Conservation (phyloP, 1,140 invertebrate species). For the Octopus sinensis region DNA sequence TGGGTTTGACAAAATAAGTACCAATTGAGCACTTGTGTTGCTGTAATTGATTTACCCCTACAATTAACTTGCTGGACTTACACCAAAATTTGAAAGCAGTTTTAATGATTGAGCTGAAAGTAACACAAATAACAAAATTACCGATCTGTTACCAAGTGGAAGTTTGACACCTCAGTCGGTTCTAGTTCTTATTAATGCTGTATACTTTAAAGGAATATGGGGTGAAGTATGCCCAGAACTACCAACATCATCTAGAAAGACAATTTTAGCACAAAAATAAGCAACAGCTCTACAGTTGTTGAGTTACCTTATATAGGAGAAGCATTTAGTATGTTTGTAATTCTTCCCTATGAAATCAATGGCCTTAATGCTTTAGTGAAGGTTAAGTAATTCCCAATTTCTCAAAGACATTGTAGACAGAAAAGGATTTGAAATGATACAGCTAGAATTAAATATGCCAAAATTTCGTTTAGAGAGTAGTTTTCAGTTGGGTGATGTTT, state of each 20-base stretch:
- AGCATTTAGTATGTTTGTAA: too few relatives aligned
- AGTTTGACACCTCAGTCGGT: conserved; percentile 60
- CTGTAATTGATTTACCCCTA: too few relatives aligned
- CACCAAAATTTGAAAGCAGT: too few relatives aligned
- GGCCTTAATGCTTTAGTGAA: conserved; percentile 43
- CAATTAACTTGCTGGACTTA: too few relatives aligned
- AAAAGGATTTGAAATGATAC: background rate
- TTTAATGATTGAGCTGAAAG: conserved; percentile 70
- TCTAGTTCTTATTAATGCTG: conserved; percentile 71
- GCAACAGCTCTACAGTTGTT: too few relatives aligned
- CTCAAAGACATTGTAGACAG: conserved; percentile 21
- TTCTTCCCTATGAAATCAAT: too few relatives aligned
- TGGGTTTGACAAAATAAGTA: too few relatives aligned
- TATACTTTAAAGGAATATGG: conserved; percentile 79
- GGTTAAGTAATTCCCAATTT: conserved; percentile 20
- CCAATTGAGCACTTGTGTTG: too few relatives aligned
- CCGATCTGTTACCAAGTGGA: conserved; percentile 60
- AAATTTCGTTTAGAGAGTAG: conserved; percentile 45
- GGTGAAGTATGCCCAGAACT: conserved; percentile 67
- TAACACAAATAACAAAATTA: conserved; percentile 68
- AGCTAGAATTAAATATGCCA: conserved; percentile 43
- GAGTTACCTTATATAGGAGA: too few relatives aligned
- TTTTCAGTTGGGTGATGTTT: conserved; percentile 39
- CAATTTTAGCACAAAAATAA: conserved; percentile 72
- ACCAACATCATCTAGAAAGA: conserved; percentile 63